Evolutionary conservation across 37 sponge, comb jelly and placozoan genomes (phyloP), one percentile per base, ranked within the genome.

Genomic region (Eunapius fragilis): DNA sequence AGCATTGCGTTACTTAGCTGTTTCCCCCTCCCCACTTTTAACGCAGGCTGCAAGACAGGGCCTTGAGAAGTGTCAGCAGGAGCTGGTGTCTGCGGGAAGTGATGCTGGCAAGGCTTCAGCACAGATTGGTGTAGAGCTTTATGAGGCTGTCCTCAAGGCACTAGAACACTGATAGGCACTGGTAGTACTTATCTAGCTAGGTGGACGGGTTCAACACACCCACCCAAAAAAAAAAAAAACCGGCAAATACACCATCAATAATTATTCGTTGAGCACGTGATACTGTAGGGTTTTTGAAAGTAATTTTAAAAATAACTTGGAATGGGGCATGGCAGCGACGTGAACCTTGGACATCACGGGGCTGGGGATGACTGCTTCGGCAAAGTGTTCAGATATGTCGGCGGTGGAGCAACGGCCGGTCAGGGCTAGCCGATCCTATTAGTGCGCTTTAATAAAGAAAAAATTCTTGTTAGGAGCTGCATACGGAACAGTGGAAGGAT

Each of bases 61-160:
- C 23, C 76, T 98, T 31, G 98, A 98, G 69, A 80, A 92, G 47
- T 88, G 91, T 34, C 92, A 96, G 77, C 74, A 76, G 31, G 73
- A 92, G 75, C 78, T 90, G 19, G 37, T 72, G 12, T 89, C 93
- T 24, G 94, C 95, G 3, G 37, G 71, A 19, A 74, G 80, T 0
- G 98, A 98, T 35, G 79, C 82, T 24, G 88, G 70, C 33, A 94
- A 86, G 38, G 95, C 99, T 11, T 94, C 90, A 36, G 99, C 97
- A 23, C 74, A 77, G 36, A 87, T 96, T 41, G 97, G 89, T 4
- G 79, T 94, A 26, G 97, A 98, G 35, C 87, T 96, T 24, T 93
- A 98, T 87, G 97, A 98, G 70, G 89, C 93, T 71, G 76, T 96
- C 70, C 37, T 98, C 37, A 94, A 95, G 72, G 95, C 93, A n/a